Evolutionary conservation across 2,797 vertebrate species (phyloP), one percentile per base, ranked within the genome.

Genomic region (Sebastes flavidus): DNA sequence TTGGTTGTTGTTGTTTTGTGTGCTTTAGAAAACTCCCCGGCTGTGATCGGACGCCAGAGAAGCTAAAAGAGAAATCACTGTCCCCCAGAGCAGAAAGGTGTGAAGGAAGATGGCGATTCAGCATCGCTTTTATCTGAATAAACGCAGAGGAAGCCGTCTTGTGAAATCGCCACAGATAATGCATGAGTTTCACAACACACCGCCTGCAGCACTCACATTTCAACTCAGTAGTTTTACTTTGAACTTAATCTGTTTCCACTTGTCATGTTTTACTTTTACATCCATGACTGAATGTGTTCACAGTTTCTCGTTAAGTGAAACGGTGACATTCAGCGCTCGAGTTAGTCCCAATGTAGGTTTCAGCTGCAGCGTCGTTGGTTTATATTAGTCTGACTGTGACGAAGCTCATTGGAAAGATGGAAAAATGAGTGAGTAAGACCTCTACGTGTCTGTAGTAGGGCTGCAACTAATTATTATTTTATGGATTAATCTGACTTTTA

Each of bases 31-130:
- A 30, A 30, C 29, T 30, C 29, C 29, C 29, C 29, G 7, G 29
- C 29, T 30, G 29, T 30, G 29, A 30, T 30, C 29, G 29, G 29
- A 30, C 7, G 29, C 71, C 73, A 88, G 20, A 7, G 46, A 38
- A 52, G 54, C 18, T 54, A 36, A 4, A 55, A 20, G 32, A 56
- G 20, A 59, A 71, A 58, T 36, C 38, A 62, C 6, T 2, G 16
- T 69, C 68, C 75, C 84, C 74, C 61, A n/a, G 68, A 82, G 84
- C 76, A 67, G 67, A 84, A 75, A 81, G 85, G 79, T 83, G 78
- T 78, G 76, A 67, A 32, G 27, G 27, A 55, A 55, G 32, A 67
- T 8, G 25, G 24, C 29, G 24, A 29, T 16, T 52, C 22, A 24
- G 25, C 6, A 2, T 16, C 2, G 6, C 78, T 84, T 86, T 74